Conservation (phyloP, 1,140 invertebrate species). For the Branchinecta lynchi region DNA sequence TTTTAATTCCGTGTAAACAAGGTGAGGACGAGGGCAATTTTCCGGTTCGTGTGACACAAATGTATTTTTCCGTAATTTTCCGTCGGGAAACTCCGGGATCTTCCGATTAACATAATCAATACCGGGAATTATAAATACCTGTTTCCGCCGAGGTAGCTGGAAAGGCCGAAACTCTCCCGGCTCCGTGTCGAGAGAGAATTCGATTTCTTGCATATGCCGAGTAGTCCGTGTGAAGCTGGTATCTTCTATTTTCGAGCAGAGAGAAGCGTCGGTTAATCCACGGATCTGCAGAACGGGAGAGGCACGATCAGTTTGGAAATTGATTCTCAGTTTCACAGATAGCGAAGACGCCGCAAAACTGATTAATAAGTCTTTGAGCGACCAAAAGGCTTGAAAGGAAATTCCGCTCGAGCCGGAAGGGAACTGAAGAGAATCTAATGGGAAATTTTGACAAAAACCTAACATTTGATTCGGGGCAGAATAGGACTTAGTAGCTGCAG, state of each 20-base stretch:
- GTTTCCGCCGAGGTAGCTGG: not conserved
- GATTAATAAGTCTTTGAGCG: too few species aligned
- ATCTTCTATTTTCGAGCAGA: not conserved
- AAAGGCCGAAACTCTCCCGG: not conserved
- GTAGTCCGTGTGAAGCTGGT: not conserved
- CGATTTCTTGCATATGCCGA: not conserved
- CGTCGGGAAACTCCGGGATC: not conserved
- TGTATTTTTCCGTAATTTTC: not conserved
- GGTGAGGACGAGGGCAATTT: not conserved
- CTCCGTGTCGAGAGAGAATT: not conserved
- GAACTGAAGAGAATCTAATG: too few species aligned
- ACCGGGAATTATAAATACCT: not conserved
- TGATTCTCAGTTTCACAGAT: not conserved
- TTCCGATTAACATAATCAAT: slow-evolving; percentile 7
- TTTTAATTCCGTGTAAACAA: too few species aligned
- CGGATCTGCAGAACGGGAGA: not conserved
- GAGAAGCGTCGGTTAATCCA: not conserved
- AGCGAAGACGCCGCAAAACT: too few species aligned
- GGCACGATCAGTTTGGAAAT: not conserved
- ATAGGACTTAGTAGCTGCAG: too few species aligned
- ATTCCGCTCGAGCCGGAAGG: too few species aligned
- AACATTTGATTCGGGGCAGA: too few species aligned
- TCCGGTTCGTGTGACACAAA: not conserved
- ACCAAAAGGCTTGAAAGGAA: too few species aligned
- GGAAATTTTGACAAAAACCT: too few species aligned